Percentiles rank a stretch among this genome's conserved stretches.
phyloP scores from a whole-genome alignment of 2,888 invertebrate species.

The Lasioglossum lativentre region DNA sequence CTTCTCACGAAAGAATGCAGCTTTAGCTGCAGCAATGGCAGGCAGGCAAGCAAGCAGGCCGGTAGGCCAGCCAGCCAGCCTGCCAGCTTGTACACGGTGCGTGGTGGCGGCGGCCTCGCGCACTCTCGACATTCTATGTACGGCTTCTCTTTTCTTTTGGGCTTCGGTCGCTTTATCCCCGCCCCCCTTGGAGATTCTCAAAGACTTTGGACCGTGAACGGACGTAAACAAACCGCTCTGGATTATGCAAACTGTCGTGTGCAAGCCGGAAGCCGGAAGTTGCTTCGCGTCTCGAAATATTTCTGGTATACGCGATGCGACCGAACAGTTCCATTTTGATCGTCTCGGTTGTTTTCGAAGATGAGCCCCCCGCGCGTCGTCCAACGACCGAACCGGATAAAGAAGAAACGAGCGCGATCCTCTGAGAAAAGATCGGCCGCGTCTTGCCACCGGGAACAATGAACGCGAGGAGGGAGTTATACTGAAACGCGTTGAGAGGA shows the following conservation, averaged over 20 bases:
- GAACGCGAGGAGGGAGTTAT: constrained; percentile 23
- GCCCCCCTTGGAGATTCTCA: constrained; percentile 22
- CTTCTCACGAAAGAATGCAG: constrained; percentile 51
- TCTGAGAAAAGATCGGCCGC: constrained; percentile 47
- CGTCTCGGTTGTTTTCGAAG: background rate
- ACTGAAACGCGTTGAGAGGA: background rate
- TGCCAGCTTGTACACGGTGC: background rate
- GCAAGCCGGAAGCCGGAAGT: background rate
- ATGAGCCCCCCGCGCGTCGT: background rate
- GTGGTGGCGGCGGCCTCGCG: constrained; percentile 23
- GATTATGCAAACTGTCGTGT: constrained; percentile 65
- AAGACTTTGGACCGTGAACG: constrained; percentile 35
- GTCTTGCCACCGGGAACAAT: constrained; percentile 41
- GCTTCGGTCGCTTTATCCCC: constrained; percentile 7
- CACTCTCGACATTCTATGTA: constrained; percentile 34
- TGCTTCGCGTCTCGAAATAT: background rate
- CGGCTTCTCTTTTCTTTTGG: constrained; percentile 27
- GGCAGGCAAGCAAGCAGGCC: background rate
- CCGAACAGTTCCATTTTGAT: background rate
- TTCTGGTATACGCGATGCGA: background rate
- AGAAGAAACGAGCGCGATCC: constrained; percentile 40
- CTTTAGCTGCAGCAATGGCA: constrained; percentile 48
- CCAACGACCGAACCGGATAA: constrained; percentile 8
- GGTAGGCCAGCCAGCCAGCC: background rate
- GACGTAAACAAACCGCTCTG: constrained; percentile 66